phyloP scores from a whole-genome alignment of 2,797 vertebrate genomes.

The Nannoperca australis region DNA sequence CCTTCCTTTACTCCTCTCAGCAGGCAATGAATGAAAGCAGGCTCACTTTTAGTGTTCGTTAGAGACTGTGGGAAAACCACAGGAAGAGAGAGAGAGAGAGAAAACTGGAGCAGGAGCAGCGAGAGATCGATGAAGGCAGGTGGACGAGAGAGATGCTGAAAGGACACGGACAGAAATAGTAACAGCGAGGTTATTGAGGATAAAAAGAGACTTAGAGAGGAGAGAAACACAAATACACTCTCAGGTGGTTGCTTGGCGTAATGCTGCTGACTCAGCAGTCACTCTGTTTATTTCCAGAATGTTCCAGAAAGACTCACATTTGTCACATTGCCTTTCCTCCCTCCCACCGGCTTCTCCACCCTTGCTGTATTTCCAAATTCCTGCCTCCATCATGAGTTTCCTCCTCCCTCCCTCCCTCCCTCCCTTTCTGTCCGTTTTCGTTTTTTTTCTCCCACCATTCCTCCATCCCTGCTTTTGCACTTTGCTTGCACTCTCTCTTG shows the following conservation, averaged over 20 bases:
- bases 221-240: conserved; percentile 27
- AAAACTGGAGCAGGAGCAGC: conserved; percentile 10
- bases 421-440: neutral
- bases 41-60: conserved; percentile 1
- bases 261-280: conserved; percentile 63
- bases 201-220: conserved; percentile 5
- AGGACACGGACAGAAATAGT: conserved; percentile 54
- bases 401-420: neutral
- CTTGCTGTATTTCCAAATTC: conserved; percentile 12
- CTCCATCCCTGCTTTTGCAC: conserved; percentile 11
- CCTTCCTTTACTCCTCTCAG: neutral
- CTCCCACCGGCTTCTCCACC: conserved; percentile 25
- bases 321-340: conserved; percentile 28
- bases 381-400: conserved; percentile 27
- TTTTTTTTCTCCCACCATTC: conserved; percentile 1
- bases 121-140: conserved; percentile 36
- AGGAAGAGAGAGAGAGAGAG: conserved; percentile 2
- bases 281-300: conserved; percentile 46
- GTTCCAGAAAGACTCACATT: conserved; percentile 46
- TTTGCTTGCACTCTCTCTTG: neutral
- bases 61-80: conserved; percentile 7
- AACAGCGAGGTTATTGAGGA: conserved; percentile 28
- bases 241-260: conserved; percentile 34
- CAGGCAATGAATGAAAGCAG: neutral
- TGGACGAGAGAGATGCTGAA: conserved; percentile 41